Conservation (phyloP, 2,113 vertebrate genomes). For the Percina caprodes region DNA sequence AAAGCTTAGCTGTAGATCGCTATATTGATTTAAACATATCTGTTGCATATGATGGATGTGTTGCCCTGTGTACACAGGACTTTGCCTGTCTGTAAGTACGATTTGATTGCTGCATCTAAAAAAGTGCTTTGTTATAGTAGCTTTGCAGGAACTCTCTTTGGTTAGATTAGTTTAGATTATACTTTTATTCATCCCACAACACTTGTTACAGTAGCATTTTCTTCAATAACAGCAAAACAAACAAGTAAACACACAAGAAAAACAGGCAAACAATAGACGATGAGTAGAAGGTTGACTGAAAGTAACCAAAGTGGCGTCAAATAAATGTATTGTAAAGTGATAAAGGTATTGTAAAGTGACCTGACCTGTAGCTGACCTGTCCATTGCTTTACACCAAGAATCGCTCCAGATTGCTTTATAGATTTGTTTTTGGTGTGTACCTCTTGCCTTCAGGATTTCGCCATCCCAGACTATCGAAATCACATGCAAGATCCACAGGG, state of each 20-base stretch:
- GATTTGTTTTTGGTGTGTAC: conserved; percentile 13
- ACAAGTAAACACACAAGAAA: too few species aligned
- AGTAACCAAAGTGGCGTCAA: too few species aligned
- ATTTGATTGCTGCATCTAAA: not conserved
- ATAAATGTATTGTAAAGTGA: too few species aligned
- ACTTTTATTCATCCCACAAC: too few species aligned
- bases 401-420: not conserved
- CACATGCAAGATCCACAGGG: conserved; percentile 94
- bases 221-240: too few species aligned
- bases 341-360: too few species aligned
- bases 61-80: not conserved
- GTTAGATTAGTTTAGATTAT: too few species aligned
- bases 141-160: not conserved
- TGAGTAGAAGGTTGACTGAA: too few species aligned
- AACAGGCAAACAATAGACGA: too few species aligned
- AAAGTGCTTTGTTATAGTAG: not conserved
- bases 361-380: not conserved
- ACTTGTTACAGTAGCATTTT: too few species aligned
- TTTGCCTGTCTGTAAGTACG: not conserved
- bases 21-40: conserved; percentile 11
- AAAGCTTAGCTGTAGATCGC: not conserved
- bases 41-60: conserved; percentile 18
- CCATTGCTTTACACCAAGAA: not conserved
- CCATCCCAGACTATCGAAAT: conserved; percentile 92
- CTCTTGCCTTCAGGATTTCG: conserved; percentile 87